Evolutionary conservation across 2,797 vertebrate genomes (phyloP).

Genomic region (Gambelia wislizenii): DNA sequence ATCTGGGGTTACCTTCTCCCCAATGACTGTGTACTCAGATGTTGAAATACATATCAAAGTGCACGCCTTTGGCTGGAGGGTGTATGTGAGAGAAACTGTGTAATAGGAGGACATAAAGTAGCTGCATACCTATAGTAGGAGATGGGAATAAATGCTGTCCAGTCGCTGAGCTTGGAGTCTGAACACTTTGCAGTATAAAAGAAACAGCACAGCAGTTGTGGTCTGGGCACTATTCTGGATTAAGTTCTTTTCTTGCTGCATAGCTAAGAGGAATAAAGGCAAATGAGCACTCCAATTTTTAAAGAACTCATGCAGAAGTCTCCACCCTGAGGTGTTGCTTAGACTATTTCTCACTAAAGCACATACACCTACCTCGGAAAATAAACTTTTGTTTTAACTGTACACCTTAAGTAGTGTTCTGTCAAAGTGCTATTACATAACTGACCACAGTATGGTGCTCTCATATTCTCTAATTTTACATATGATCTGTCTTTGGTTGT

Average conservation of each 20-base stretch:
- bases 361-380: not conserved
- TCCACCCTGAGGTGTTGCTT: not conserved
- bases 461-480: not conserved
- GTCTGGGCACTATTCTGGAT: not conserved
- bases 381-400: not conserved
- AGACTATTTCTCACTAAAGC: not conserved
- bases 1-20: not conserved
- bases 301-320: not conserved
- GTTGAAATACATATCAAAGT: too few relatives aligned
- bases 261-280: not conserved
- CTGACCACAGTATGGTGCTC: not conserved
- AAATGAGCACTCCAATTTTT: not conserved
- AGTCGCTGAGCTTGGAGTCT: not conserved
- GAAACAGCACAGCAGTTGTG: not conserved
- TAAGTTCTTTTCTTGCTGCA: not conserved
- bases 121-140: not conserved
- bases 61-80: not conserved
- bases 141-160: not conserved
- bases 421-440: not conserved
- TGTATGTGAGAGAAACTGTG: not conserved
- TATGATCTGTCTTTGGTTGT: too few relatives aligned
- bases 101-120: not conserved
- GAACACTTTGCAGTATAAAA: not conserved
- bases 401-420: not conserved
- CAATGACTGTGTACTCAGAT: not conserved